These are phyloP conservation scores for Gymnogyps californianus DNA, from an alignment of 2,113 vertebrate species.

Conservation along the genomic window DNA sequence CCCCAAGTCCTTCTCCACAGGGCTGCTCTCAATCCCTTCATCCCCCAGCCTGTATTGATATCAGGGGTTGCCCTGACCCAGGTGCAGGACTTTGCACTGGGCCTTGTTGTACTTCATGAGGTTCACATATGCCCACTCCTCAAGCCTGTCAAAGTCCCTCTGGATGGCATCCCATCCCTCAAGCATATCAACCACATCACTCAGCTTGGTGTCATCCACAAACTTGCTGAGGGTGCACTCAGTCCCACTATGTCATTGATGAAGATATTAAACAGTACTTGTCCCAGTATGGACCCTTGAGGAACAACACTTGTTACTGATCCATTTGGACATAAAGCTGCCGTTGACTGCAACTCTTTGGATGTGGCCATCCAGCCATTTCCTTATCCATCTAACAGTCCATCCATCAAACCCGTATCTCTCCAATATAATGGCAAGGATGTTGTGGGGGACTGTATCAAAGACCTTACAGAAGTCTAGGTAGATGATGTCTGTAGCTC, in stretches of 20 bases:
- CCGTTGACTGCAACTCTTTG: neutral
- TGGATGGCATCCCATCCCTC: neutral
- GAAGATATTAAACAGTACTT: neutral
- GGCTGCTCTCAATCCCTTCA: no score
- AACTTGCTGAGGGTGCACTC: neutral
- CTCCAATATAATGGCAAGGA: neutral
- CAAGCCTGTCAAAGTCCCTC: neutral
- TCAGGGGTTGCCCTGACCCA: neutral
- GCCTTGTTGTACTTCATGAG: neutral
- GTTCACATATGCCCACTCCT: neutral
- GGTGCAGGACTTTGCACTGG: neutral
- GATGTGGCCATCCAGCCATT: neutral
- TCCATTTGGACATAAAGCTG: neutral
- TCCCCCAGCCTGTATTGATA: no score
- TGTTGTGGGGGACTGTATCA: neutral
- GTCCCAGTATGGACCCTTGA: rapidly evolving
- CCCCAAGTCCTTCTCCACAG: no score
- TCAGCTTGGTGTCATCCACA: neutral
- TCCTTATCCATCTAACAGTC: neutral
- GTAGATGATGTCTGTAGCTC: neutral
- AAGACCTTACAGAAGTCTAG: neutral
- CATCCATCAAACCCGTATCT: neutral
- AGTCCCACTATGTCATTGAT: neutral
- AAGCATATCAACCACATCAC: neutral
- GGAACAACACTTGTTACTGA: neutral